Base-by-base conservation (phyloP, 2,797 vertebrate species). In the Sebastolobus altivelis region DNA sequence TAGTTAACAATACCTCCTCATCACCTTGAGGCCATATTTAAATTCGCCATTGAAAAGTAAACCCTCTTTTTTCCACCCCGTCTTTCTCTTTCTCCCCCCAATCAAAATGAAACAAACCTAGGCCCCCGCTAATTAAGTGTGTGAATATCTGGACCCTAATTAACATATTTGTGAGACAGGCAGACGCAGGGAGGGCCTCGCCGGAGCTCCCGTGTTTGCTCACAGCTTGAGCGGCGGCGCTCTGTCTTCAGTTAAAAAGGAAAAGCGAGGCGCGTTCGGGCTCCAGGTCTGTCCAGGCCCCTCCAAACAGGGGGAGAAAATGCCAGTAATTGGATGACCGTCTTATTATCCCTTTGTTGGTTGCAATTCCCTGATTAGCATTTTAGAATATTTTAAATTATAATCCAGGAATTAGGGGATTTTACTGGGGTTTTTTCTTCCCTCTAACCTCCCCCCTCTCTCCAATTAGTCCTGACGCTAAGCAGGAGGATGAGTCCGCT, bases 331-430 rank as follows among this genome's bases (percentile, higher is more conserved):
- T 95, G 94, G 93, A 93, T 94, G 93, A 93, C 94, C 89, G 70
- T 94, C 94, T 93, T 94, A 94, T 94, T 95, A 94, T 95, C 93
- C 93, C 89, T 94, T 95, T 95, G 94, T 95, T 95, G 91, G 93
- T 95, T 94, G 94, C 92, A 94, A 93, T 94, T 95, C 92, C 93
- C 93, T 96, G 91, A 95, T 96, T 95, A 94, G 92, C 95, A 96
- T 95, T 95, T 94, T 94, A 87, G 93, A 94, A 96, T 95, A 94
- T 95, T 95, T 95, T 94, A 95, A 95, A 95, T 93, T 92, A 95
- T 95, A 95, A 95, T 95, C 94, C 93, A 92, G 87, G 92, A 95
- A 95, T 95, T 92, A 94, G 86, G 87, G 91, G 92, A 93, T 93
- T 94, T 94, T 91, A 91, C 84, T 66, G 79, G 70, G 77, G 81